Base-by-base conservation (phyloP, 1,140 invertebrate genomes). In the Drosophila pseudoananassae region DNA sequence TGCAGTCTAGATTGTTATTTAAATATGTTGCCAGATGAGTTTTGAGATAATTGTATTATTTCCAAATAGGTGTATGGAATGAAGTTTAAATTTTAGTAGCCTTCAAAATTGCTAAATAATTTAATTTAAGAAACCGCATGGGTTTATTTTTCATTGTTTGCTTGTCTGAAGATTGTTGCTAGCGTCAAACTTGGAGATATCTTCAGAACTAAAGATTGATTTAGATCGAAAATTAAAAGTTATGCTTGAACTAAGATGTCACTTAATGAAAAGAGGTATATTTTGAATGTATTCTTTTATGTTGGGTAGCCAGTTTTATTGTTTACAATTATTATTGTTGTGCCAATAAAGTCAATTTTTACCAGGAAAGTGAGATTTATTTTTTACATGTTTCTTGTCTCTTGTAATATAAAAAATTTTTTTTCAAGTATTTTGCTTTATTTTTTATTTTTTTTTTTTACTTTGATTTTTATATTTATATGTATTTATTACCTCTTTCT, bases 321-420 rank as follows among this genome's bases (percentile, higher is more conserved):
- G 68, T 75, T 72, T 70, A 64, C 51, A 59, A 47, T 46, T 53
- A 9, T 66, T 71, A 36, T 60, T 58, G 17, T 66, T 78, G 43
- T 71, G 64, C 55, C 71, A 78, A 78, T 81, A 69, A 25, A 45
- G 46, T 56, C n/a, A 25, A 51, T 77, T 40, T 88, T 88, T 82
- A 76, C 75, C 82, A 78, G 71, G 71, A 78, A 83, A 80, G 84
- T 77, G 76, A 89, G 73, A 78, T 77, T 77, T 60, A 68, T 80
- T 54, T 40, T 52, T 76, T 75, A 47, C 47, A 29, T 52, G n/a
- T 72, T 49, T 68, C 49, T 71, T 87, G 82, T 82, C 78, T 88
- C 85, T 89, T 89, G 85, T 89, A 90, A 89, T 90, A 88, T 88
- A 88, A 88, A 87, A 84, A 82, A 68, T 45, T 61, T 63, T 76